These are phyloP conservation scores for Drosophila longiperda DNA, from an alignment of 2,888 invertebrate genomes.

Conservation along the genomic window DNA sequence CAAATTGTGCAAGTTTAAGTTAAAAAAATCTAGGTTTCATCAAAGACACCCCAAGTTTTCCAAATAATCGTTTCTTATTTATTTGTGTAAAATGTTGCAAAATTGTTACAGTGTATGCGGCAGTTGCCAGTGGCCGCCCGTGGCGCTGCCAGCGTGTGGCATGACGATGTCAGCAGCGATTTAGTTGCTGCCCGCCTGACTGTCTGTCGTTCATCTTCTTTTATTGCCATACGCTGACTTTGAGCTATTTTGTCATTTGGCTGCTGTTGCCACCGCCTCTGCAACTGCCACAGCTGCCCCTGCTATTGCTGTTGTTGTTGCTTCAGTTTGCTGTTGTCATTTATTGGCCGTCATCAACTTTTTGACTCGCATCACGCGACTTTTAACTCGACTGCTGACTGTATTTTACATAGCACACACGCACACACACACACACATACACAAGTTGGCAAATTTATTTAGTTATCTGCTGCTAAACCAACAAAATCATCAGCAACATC, in stretches of 20 bases:
- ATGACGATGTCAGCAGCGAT: slow-evolving; percentile 67
- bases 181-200: slow-evolving; percentile 62
- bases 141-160: slow-evolving; percentile 22
- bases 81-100: neutral
- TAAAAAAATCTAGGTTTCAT: neutral
- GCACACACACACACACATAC: neutral
- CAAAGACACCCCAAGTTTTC: neutral
- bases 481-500: slow-evolving; percentile 9
- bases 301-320: neutral
- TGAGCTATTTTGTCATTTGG: slow-evolving; percentile 52
- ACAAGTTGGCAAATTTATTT: neutral
- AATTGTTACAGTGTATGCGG: slow-evolving; percentile 3
- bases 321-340: slow-evolving; percentile 59
- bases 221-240: slow-evolving; percentile 56
- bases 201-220: slow-evolving; percentile 72
- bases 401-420: slow-evolving; percentile 27
- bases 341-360: slow-evolving; percentile 72
- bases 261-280: slow-evolving; percentile 30
- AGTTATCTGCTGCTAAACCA: slow-evolving; percentile 1
- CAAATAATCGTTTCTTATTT: neutral
- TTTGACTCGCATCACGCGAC: slow-evolving; percentile 64
- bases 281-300: no score
- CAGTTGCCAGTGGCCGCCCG: slow-evolving; percentile 13
- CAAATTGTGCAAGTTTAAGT: neutral
- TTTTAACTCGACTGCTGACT: slow-evolving; percentile 52